Conservation (phyloP, 2,113 vertebrate genomes). For the Xyliphius kryptos region DNA sequence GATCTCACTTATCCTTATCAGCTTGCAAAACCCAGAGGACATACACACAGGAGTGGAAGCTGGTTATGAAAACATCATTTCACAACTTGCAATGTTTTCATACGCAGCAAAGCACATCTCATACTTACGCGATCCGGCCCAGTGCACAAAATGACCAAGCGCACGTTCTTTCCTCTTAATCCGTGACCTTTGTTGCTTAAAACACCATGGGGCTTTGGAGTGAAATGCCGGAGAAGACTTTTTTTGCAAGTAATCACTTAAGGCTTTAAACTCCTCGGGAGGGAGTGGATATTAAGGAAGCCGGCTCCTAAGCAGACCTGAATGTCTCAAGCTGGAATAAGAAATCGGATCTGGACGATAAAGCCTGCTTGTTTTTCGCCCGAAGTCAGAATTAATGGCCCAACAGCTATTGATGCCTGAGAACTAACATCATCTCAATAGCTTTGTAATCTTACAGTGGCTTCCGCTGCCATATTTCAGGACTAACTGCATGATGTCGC, state of each 20-base stretch:
- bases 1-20: conserved; percentile 29
- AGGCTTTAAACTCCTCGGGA: conserved; percentile 60
- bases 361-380: conserved; percentile 30
- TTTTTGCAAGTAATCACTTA: conserved; percentile 66
- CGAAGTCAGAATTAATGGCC: conserved; percentile 26
- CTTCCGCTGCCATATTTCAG: not conserved
- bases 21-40: conserved; percentile 24
- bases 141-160: conserved; percentile 20
- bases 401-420: conserved; percentile 29
- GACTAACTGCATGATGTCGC: conserved; percentile 1
- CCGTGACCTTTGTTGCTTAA: conserved; percentile 32
- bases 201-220: conserved; percentile 1
- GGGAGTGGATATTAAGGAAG: conserved; percentile 29
- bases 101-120: conserved; percentile 34
- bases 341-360: conserved; percentile 5
- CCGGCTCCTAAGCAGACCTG: conserved; percentile 14
- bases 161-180: conserved; percentile 16
- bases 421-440: conserved; percentile 17
- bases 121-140: conserved; percentile 33
- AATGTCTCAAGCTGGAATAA: conserved; percentile 9
- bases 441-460: conserved; percentile 15
- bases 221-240: conserved; percentile 35
- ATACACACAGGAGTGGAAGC: conserved; percentile 28
- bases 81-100: conserved; percentile 25
- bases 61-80: conserved; percentile 40